Evolutionary conservation across 2,113 vertebrate species (phyloP).

Genomic region (Scopus umbretta): DNA sequence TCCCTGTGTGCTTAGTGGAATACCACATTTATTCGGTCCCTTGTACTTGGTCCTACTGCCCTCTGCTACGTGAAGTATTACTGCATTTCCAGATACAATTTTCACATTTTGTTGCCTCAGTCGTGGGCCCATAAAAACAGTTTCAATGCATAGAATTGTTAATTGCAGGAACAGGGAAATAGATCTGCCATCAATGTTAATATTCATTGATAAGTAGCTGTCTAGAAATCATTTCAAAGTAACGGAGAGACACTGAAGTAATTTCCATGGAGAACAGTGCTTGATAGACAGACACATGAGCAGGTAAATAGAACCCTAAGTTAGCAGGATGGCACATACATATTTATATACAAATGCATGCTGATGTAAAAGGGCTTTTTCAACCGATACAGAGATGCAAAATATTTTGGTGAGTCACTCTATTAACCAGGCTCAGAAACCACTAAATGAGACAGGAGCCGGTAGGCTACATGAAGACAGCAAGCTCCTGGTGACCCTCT

Average conservation of each 20-base stretch:
- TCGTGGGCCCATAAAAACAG: background rate
- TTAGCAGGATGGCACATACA: slow-evolving; percentile 34
- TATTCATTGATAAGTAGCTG: slow-evolving; percentile 48
- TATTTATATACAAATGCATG: slow-evolving; percentile 37
- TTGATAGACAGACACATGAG: slow-evolving; percentile 52
- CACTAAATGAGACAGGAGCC: background rate
- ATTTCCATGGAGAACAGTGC: slow-evolving; percentile 17
- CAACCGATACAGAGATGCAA: background rate
- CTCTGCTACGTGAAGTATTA: slow-evolving; percentile 1
- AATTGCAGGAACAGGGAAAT: slow-evolving; percentile 36
- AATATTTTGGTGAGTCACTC: slow-evolving; percentile 10
- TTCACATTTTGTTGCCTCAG: background rate
- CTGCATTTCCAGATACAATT: background rate
- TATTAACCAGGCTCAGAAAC: background rate
- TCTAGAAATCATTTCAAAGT: slow-evolving; percentile 47
- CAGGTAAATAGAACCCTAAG: slow-evolving; percentile 48
- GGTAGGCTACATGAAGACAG: background rate
- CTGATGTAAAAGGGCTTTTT: slow-evolving; percentile 19
- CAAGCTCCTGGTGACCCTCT: background rate
- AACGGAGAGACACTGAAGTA: slow-evolving; percentile 9
- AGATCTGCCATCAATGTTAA: slow-evolving; percentile 27
- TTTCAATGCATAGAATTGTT: slow-evolving; percentile 2
- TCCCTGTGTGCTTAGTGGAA: background rate
- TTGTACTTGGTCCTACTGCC: background rate
- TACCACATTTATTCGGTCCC: background rate